Base-by-base conservation (phyloP, 2,888 invertebrate genomes). In the Nipponacmea schrenckii region DNA sequence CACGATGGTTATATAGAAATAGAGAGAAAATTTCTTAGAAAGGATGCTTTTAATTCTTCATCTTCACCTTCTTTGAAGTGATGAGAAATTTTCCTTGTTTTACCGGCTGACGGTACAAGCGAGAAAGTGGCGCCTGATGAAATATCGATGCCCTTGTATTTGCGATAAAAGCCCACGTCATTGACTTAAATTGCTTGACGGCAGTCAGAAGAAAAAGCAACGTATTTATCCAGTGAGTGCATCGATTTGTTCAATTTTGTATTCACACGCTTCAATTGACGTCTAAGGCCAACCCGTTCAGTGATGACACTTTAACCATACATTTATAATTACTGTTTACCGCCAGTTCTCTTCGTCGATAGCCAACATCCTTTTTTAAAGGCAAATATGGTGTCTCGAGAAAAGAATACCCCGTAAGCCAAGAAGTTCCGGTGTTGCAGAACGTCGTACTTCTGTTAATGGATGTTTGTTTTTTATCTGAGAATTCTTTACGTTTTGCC, bases 1-100 rank as follows among this genome's bases (percentile, higher is more conserved):
- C 56, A 56, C 56, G 17, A 56, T 24, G 56, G 39, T 7, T 39
- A 39, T 39, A 39, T 39, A 39, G 39, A 39, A 39, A 39, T 39
- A 39, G 39, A 39, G 24, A 56, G 50, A 70, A 69, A 69, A 65
- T 64, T 56, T 64, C 64, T 56, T 64, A 64, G 64, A 45, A 72
- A 39, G 72, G 69, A 74, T 69, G 70, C 74, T 74, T 74, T 74
- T 72, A 74, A 74, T 74, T 74, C 72, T 44, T 64, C 69, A 50
- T 70, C 65, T 45, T 67, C 26, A 50, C 46, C 39, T 48, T 64
- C 72, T 72, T 72, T 72, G 74, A 72, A 68, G 72, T 74, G 69
- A 64, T 72, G 72, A 69, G 74, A 74, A 72, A 67, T 67, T 63
- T 70, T 31, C 64, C 63, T 64, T 64, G 67, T 67, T 63, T 26